Evolutionary conservation across 2,888 invertebrate species (phyloP), one percentile per base, ranked within the genome.

Genomic region (Allacma fusca): DNA sequence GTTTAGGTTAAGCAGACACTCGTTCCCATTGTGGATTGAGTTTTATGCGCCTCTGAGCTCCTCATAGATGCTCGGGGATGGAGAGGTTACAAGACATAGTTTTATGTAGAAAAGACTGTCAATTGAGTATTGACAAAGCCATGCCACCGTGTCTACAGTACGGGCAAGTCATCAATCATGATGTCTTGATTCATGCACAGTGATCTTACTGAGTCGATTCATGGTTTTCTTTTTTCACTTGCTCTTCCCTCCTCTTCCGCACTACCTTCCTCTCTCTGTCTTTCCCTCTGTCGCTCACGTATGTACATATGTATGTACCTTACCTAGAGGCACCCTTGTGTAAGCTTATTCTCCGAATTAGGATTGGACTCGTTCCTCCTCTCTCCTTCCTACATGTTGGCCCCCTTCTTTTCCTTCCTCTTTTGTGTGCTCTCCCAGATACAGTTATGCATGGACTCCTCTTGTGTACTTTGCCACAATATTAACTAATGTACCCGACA

Each of bases 131-230:
- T 28, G 65, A 65, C 65, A 65, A 65, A 28, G 65, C 29, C 29
- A 16, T 26, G 65, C 26, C 28, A 65, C 24, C 29, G 29, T 65
- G 65, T 65, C 28, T 65, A 65, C 23, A 62, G 21, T 26, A 62
- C 13, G 29, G 65, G 29, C 28, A 28, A 65, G 65, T 65, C 65
- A 65, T 65, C 65, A 65, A 65, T 65, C 65, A 65, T 65, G 28
- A 29, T 65, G 65, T 28, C 28, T 26, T 24, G 65, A 65, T 65
- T 28, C 28, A 65, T 65, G 65, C 65, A 65, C 50, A 4, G n/a
- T 50, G 50, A 50, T 50, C 50, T 50, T 50, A 50, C 2, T 9
- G 16, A 13, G 50, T 50, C 50, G 50, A n/a, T 50, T 50, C 50
- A 50, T 50, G 19, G 50, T 50, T 50, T 12, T 50, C 16, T 19